Evolutionary conservation across 1,140 invertebrate genomes (phyloP).

Genomic region (Tetragnatha versicolor): DNA sequence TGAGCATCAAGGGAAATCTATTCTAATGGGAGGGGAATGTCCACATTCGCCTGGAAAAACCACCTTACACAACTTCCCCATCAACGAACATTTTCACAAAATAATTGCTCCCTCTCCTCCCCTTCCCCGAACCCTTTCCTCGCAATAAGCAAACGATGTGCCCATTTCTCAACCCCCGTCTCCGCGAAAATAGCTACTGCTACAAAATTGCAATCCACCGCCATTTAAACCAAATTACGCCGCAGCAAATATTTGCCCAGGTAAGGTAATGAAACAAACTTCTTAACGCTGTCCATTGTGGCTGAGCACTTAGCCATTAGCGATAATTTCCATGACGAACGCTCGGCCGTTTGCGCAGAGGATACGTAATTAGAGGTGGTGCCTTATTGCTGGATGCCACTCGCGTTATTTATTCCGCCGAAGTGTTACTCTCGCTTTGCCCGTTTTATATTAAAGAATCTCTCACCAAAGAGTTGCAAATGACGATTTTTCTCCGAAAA

Average conservation of each 20-base stretch:
- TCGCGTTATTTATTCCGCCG: neutral
- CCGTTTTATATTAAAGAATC: conserved; percentile 5
- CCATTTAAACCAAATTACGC: neutral
- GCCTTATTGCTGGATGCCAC: neutral
- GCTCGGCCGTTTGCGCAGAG: neutral
- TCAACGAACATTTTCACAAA: too few relatives aligned
- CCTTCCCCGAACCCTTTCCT: too few relatives aligned
- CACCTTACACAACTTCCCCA: too few relatives aligned
- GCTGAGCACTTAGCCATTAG: conserved; percentile 24
- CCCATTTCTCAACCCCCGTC: too few relatives aligned
- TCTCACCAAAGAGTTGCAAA: neutral
- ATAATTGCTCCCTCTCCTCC: too few relatives aligned
- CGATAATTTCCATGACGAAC: neutral
- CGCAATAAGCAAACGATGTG: too few relatives aligned
- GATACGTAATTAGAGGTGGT: conserved; percentile 13
- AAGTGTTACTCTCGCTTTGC: neutral
- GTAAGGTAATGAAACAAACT: neutral
- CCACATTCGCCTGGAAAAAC: too few relatives aligned
- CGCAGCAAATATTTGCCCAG: neutral
- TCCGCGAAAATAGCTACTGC: too few relatives aligned
- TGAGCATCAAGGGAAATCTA: too few relatives aligned
- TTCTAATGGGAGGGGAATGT: too few relatives aligned
- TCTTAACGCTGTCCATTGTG: neutral
- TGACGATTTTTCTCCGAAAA: too few relatives aligned
- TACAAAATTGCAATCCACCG: too few relatives aligned